Conservation (phyloP, 2,113 vertebrate genomes). For the Nerophis lumbriciformis region DNA sequence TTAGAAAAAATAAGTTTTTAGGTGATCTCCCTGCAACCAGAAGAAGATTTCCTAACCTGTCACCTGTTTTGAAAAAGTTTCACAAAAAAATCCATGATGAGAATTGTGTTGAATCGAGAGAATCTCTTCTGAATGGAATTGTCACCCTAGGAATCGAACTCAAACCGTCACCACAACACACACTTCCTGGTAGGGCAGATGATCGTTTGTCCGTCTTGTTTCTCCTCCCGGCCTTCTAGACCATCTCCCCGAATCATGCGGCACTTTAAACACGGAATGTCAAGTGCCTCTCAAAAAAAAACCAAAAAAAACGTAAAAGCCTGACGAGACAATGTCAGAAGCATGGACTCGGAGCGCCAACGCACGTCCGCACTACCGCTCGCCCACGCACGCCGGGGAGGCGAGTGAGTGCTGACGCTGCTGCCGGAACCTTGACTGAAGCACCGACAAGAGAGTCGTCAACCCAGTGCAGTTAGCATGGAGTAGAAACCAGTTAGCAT, state of each 20-base stretch:
- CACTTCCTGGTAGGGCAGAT: conserved; percentile 26
- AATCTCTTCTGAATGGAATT: too few species aligned
- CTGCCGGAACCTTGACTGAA: neutral
- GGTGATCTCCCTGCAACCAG: too few species aligned
- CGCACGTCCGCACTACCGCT: conserved; percentile 3
- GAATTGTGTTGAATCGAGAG: too few species aligned
- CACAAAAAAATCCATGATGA: too few species aligned
- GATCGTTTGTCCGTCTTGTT: neutral
- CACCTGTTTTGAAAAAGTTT: too few species aligned
- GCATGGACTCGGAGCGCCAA: neutral
- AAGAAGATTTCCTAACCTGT: too few species aligned
- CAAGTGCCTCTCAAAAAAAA: conserved; percentile 55
- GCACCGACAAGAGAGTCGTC: too few species aligned
- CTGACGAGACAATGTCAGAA: conserved; percentile 31
- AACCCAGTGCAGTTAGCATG: too few species aligned
- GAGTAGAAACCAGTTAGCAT: too few species aligned
- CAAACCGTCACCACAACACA: conserved; percentile 22
- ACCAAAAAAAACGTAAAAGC: conserved; percentile 50
- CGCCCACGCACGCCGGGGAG: conserved; percentile 2
- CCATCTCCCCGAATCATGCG: conserved; percentile 44
- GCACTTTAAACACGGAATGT: conserved; percentile 33
- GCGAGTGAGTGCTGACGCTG: neutral
- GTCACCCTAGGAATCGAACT: too few species aligned
- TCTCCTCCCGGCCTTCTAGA: conserved; percentile 4
- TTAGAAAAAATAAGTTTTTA: too few species aligned